phyloP scores from a whole-genome alignment of 2,113 vertebrate species.

The Tachysurus vachellii region DNA sequence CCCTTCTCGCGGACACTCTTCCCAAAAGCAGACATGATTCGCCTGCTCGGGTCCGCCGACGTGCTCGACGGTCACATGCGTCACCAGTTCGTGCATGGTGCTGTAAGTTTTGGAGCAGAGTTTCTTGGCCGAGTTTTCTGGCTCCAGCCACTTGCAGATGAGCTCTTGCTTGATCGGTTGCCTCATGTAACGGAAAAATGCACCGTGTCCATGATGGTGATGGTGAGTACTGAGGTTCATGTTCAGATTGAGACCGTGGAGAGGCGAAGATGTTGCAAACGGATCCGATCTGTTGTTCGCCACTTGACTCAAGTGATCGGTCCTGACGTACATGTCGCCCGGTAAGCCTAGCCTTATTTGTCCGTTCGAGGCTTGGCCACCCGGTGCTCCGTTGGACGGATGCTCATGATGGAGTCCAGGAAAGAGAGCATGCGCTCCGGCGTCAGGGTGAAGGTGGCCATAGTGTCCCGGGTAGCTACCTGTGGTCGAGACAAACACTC shows the following conservation, averaged over 20 bases:
- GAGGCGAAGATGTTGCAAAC: conserved; percentile 85
- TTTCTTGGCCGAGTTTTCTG: conserved; percentile 81
- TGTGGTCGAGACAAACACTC: conserved; percentile 99
- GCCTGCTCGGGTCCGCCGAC: conserved; percentile 97
- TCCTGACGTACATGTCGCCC: conserved; percentile 95
- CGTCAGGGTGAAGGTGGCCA: conserved; percentile 86
- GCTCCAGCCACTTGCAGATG: conserved; percentile 96
- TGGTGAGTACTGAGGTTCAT: conserved; percentile 90
- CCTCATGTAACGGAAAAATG: conserved; percentile 98
- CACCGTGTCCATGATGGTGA: conserved; percentile 86
- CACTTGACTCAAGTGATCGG: conserved; percentile 91
- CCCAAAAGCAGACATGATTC: conserved; percentile 98
- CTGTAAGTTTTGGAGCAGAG: conserved; percentile 97
- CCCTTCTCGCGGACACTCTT: conserved; percentile 97
- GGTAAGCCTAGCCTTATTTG: conserved; percentile 97
- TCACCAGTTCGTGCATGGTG: conserved; percentile 98
- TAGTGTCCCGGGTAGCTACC: conserved; percentile 98
- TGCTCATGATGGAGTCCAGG: conserved; percentile 91
- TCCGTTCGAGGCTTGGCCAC: conserved; percentile 90
- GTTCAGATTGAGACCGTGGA: conserved; percentile 89
- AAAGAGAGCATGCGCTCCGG: conserved; percentile 87
- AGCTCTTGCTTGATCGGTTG: conserved; percentile 98
- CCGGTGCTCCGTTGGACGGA: conserved; percentile 85
- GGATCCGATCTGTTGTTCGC: conserved; percentile 90
- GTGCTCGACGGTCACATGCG: conserved; percentile 97